A percentile compares a stretch with the other conserved stretches of the same genome.
phyloP scores from a whole-genome alignment of 2,113 vertebrate genomes.

The Petrocephalus microphthalmus region DNA sequence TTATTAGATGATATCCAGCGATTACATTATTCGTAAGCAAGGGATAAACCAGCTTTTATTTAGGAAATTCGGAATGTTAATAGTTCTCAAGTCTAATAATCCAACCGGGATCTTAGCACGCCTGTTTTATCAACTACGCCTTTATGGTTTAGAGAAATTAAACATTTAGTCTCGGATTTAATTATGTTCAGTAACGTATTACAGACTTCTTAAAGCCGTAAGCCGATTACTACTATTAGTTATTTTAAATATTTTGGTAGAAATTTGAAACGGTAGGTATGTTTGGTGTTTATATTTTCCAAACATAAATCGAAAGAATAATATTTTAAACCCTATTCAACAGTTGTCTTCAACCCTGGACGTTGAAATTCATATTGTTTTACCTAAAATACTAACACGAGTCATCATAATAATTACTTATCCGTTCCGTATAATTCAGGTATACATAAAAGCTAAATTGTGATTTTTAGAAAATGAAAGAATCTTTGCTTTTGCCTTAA shows the following conservation, averaged over 20 bases:
- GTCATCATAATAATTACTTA: not conserved
- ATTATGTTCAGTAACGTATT: slow-evolving; percentile 10
- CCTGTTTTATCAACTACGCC: not conserved
- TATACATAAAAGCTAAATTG: not conserved
- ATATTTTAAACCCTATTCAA: not conserved
- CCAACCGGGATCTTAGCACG: not conserved
- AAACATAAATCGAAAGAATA: not conserved
- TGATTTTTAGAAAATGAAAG: not conserved
- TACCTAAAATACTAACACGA: not conserved
- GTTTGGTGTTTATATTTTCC: not conserved
- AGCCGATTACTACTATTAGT: not conserved
- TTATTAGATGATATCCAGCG: not conserved
- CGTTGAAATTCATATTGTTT: not conserved
- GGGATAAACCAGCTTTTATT: not conserved
- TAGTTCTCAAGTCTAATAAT: not conserved
- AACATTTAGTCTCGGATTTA: slow-evolving; percentile 3
- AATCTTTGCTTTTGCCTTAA: not conserved
- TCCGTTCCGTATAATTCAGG: not conserved
- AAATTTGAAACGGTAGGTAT: not conserved
- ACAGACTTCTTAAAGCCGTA: not conserved
- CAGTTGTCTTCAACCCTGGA: not conserved
- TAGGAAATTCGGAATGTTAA: not conserved
- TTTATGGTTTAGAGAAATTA: not conserved
- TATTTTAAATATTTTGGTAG: not conserved
- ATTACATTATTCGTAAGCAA: not conserved